Conservation (phyloP, 1,140 invertebrate genomes). For the Lepidurus apus region DNA sequence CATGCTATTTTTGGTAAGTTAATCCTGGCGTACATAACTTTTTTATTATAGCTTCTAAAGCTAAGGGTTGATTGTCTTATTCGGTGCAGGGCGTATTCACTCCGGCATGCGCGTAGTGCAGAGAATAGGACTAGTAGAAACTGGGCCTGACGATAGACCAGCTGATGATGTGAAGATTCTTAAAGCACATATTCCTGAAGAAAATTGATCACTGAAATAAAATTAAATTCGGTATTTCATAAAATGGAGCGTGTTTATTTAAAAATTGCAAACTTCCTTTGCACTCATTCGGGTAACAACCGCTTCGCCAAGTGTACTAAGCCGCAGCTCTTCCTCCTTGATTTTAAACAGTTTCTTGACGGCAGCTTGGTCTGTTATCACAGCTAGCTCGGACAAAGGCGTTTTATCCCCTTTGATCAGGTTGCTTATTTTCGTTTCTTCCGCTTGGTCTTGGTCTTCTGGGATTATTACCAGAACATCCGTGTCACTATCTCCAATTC, state of each 20-base stretch:
- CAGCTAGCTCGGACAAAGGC: constrained; percentile 46
- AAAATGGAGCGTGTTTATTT: too few species aligned
- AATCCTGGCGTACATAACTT: neutral
- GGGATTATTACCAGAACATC: constrained; percentile 55
- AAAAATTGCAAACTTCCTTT: constrained; percentile 44
- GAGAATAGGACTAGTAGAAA: constrained; percentile 86
- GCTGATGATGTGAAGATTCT: constrained; percentile 84
- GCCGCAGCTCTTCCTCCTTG: constrained; percentile 45
- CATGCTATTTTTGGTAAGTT: constrained; percentile 84
- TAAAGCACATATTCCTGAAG: constrained; percentile 49
- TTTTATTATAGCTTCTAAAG: neutral
- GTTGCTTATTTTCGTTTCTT: constrained; percentile 40
- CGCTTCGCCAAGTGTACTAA: constrained; percentile 50
- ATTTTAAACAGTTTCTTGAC: constrained; percentile 56
- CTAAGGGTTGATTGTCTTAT: constrained; percentile 33
- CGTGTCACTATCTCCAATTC: constrained; percentile 52
- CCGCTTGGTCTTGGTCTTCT: constrained; percentile 42
- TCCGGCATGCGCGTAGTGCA: constrained; percentile 85
- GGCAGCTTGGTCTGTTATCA: constrained; percentile 47
- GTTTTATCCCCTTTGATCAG: constrained; percentile 50
- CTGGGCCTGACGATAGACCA: constrained; percentile 82
- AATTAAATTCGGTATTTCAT: neutral
- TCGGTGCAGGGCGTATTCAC: constrained; percentile 57
- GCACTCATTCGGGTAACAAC: constrained; percentile 57
- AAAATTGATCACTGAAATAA: constrained; percentile 16